Evolutionary conservation across 2,888 invertebrate genomes (phyloP), one percentile per base, ranked within the genome.

Genomic region (Arge pagana): DNA sequence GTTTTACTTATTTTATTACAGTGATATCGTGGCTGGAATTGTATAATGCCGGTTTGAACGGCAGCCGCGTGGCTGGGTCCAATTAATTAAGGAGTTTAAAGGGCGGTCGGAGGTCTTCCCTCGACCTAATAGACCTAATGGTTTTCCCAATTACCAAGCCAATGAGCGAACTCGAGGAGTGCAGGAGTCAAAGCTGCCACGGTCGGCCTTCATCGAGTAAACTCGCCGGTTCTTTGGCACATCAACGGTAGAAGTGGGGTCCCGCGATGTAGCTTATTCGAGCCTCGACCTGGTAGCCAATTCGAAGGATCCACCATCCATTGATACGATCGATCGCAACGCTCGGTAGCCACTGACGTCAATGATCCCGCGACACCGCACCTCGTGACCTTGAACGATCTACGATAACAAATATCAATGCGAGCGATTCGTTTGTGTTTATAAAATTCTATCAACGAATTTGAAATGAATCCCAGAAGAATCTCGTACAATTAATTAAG

Each of bases 71-170:
- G 59, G 63, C 61, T 67, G 64, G 68, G 67, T 64, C 62, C 66
- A 67, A 68, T 68, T 68, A 66, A 68, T 68, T 68, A 68, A 63
- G 63, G 63, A 66, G 62, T 64, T 67, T 63, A 68, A 67, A 51
- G 58, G 51, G 43, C 51, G 36, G 45, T 45, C 45, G 33, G 23
- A 45, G 45, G 45, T 45, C 23, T 35, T 45, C 45, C 45, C 45
- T n/a, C 33, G 23, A 45, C 45, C 24, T 45, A 45, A 45, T 45
- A 45, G 45, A 45, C 31, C 45, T 45, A 33, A 45, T 45, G 45
- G 45, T 45, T 33, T 45, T 35, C 45, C 45, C 45, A 68, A 68
- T 60, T 61, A 63, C 60, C 51, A 56, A 52, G 39, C 55, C 36
- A 53, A 57, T 48, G 61, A 58, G 56, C 50, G 59, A 33, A 45